Evolutionary conservation across 2,113 vertebrate species (phyloP).

Genomic region (Loxodonta africana): DNA sequence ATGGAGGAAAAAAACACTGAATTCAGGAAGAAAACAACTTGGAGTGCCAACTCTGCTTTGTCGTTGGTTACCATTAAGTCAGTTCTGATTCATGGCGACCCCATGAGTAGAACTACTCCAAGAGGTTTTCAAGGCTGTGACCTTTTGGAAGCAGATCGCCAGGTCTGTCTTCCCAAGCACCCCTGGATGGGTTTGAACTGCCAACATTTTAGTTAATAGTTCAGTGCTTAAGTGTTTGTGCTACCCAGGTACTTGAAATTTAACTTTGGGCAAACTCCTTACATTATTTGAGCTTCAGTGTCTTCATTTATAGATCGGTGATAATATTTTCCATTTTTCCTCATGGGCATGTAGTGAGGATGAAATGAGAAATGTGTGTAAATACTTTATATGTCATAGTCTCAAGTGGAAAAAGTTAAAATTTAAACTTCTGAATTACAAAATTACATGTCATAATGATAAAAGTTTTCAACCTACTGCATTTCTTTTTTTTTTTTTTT

Average conservation of each 20-base stretch:
- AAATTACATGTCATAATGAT: neutral
- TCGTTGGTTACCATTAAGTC: neutral
- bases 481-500: neutral
- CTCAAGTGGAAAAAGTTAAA: neutral
- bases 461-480: neutral
- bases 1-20: neutral
- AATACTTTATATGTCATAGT: neutral
- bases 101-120: neutral
- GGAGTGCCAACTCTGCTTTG: neutral
- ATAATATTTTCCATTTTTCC: slow-evolving; percentile 8
- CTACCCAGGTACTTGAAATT: neutral
- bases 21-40: slow-evolving; percentile 10
- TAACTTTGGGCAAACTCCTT: neutral
- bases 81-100: neutral
- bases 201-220: neutral
- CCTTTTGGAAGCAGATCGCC: neutral
- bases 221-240: neutral
- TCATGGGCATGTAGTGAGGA: neutral
- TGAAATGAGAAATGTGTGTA: neutral
- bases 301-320: slow-evolving; percentile 8
- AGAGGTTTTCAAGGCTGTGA: too few species aligned
- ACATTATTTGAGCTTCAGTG: neutral
- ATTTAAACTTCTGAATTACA: slow-evolving; percentile 61
- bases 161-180: neutral
- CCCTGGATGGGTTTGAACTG: neutral